Evolutionary conservation across 2,797 vertebrate genomes (phyloP).

Genomic region (Pangasius sanitwongsei): DNA sequence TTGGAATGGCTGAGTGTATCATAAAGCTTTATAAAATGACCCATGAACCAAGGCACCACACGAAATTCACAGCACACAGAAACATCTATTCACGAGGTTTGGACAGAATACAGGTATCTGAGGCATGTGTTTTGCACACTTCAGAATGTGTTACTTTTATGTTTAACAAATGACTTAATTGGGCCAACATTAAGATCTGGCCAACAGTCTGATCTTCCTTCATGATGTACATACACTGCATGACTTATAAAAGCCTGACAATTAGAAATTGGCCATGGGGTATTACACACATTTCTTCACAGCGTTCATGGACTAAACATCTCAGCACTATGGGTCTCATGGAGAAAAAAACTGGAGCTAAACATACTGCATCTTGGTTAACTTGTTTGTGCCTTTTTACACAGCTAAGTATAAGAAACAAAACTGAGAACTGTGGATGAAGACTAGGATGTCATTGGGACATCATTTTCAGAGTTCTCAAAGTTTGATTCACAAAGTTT

Average conservation of each 20-base stretch:
- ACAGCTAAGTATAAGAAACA: neutral
- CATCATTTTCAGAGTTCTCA: neutral
- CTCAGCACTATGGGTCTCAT: neutral
- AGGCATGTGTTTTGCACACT: neutral
- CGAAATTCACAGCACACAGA: conserved; percentile 32
- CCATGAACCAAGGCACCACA: conserved; percentile 32
- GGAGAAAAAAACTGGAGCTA: neutral
- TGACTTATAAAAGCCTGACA: neutral
- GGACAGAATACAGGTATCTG: neutral
- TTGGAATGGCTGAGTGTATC: neutral
- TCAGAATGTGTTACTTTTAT: neutral
- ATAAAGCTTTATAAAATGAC: conserved; percentile 19
- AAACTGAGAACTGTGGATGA: neutral
- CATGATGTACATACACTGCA: neutral
- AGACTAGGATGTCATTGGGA: neutral
- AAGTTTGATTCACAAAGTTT: neutral
- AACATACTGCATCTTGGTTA: neutral
- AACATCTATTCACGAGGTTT: conserved; percentile 14
- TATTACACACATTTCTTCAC: neutral
- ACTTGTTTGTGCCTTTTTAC: neutral
- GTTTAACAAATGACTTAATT: neutral
- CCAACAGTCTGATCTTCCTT: neutral
- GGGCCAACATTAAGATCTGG: neutral
- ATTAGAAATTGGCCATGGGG: neutral
- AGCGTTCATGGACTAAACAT: neutral